Evolutionary conservation across 23 tunicate genomes (phyloP).

Genomic region (Ascidia mentula): DNA sequence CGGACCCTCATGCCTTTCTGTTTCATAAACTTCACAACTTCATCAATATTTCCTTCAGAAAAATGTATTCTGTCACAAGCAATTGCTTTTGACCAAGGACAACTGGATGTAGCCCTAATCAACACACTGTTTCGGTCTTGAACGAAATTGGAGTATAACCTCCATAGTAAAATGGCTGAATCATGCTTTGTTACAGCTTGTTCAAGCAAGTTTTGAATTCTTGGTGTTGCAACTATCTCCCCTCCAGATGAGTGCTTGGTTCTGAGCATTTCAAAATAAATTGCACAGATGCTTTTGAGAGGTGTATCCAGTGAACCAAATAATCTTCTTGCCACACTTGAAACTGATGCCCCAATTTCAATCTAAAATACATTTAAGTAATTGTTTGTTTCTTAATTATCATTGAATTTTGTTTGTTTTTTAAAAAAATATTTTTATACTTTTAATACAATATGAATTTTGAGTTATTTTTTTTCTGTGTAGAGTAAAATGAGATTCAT

Average conservation of each 20-base stretch:
- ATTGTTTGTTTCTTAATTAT: background rate
- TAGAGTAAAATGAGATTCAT: no score
- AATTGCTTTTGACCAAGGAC: conserved; percentile 83
- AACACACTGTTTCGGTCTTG: conserved; percentile 20
- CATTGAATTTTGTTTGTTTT: background rate
- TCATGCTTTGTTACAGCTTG: conserved; percentile 15
- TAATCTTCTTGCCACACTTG: conserved; percentile 43
- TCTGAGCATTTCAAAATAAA: conserved; percentile 48
- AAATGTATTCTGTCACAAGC: conserved; percentile 54
- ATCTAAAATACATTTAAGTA: conserved; percentile 21
- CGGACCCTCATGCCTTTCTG: conserved; percentile 58
- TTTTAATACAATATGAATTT: no score
- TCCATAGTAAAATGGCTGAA: conserved; percentile 29
- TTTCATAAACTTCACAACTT: conserved; percentile 44
- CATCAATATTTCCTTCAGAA: conserved; percentile 27
- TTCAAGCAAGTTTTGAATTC: conserved; percentile 33
- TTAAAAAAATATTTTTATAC: no score
- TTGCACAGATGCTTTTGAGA: conserved; percentile 24
- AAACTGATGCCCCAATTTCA: conserved; percentile 48
- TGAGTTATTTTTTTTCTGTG: no score
- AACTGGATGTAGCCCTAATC: conserved; percentile 43
- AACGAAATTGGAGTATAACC: conserved; percentile 14
- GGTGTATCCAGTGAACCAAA: conserved; percentile 5
- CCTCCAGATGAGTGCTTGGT: background rate
- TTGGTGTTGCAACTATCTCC: conserved; percentile 8